phyloP scores from a whole-genome alignment of 2,888 invertebrate genomes.

The Eupithecia pulchellata region DNA sequence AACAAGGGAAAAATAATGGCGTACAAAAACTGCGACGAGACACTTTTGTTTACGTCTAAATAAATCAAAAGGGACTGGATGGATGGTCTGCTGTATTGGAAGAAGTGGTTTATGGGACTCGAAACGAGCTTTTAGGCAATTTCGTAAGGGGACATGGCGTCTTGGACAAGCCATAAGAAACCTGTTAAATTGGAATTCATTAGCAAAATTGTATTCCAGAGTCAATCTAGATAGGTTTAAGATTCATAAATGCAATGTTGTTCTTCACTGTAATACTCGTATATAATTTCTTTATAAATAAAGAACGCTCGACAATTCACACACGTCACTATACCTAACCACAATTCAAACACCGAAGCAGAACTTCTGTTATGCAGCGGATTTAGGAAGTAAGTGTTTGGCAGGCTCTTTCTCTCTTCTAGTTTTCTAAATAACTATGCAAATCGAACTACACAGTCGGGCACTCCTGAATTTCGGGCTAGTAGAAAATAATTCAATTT shows the following conservation, averaged over 20 bases:
- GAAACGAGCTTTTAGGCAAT: constrained; percentile 1
- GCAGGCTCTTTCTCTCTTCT: background rate
- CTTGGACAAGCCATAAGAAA: background rate
- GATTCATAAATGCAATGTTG: background rate
- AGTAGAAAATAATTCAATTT: constrained; percentile 72
- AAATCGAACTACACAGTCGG: constrained; percentile 51
- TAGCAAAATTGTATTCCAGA: background rate
- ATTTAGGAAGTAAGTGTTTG: background rate
- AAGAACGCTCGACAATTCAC: too few relatives aligned
- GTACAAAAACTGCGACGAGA: constrained; percentile 41
- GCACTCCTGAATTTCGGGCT: constrained; percentile 29
- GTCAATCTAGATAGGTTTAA: background rate
- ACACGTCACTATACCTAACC: too few relatives aligned
- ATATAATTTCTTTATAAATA: too few relatives aligned
- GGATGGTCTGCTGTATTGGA: constrained; percentile 38
- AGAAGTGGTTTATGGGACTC: constrained; percentile 27
- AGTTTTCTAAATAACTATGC: constrained; percentile 47
- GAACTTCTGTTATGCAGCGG: too few relatives aligned
- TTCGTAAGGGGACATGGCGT: background rate
- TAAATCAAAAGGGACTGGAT: constrained; percentile 52
- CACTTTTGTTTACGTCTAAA: constrained; percentile 43
- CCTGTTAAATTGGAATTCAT: background rate
- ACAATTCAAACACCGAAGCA: too few relatives aligned
- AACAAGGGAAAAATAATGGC: constrained; percentile 46
- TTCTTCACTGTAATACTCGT: background rate